Conservation (phyloP, 2,888 invertebrate species). For the Noctua comes region DNA sequence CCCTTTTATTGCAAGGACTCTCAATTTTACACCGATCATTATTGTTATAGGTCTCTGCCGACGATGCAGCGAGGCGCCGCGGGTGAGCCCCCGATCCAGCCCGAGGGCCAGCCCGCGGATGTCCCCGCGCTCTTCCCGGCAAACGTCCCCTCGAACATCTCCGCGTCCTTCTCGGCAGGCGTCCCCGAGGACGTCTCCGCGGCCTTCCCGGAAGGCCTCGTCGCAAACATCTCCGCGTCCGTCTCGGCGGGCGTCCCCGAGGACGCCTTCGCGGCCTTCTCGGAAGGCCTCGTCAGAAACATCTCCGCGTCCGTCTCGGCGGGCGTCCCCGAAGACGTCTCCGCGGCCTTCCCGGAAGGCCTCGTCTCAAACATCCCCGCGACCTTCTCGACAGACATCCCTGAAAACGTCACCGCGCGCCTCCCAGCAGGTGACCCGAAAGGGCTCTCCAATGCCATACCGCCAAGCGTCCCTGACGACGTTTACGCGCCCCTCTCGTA, state of each 20-base stretch:
- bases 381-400: neutral
- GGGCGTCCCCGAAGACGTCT: slow-evolving; percentile 37
- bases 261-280: slow-evolving; percentile 26
- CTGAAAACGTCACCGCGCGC: neutral
- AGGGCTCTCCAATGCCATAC: neutral
- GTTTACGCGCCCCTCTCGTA: neutral
- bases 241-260: slow-evolving; percentile 36
- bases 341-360: slow-evolving; percentile 16
- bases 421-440: neutral
- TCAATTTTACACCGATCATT: slow-evolving; percentile 37
- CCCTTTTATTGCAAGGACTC: neutral
- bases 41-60: slow-evolving; percentile 57
- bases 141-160: slow-evolving; percentile 21
- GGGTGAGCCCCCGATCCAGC: slow-evolving; percentile 35
- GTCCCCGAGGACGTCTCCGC: slow-evolving; percentile 17
- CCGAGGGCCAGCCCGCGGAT: slow-evolving; percentile 44
- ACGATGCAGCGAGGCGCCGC: slow-evolving; percentile 19
- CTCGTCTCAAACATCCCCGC: neutral
- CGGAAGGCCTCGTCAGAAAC: slow-evolving; percentile 4
- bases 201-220: slow-evolving; percentile 19
- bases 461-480: slow-evolving; percentile 2
- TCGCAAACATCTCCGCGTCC: slow-evolving; percentile 12
- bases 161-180: slow-evolving; percentile 16
- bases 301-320: slow-evolving; percentile 18
- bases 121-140: slow-evolving; percentile 29